phyloP scores from a whole-genome alignment of 2,113 vertebrate genomes.

The Aepyceros melampus region DNA sequence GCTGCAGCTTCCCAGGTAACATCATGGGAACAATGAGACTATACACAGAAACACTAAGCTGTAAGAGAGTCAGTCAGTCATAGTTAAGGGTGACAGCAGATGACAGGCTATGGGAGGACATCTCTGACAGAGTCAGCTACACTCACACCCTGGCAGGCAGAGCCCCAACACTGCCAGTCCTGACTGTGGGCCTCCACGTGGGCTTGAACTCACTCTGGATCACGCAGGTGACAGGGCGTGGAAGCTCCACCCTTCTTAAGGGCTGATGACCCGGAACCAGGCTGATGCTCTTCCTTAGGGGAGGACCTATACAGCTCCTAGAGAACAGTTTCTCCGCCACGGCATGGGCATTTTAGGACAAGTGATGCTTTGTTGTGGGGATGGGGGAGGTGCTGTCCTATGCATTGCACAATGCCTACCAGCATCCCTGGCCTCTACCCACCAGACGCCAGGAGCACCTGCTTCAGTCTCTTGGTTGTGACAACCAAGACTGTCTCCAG shows the following conservation, averaged over 20 bases:
- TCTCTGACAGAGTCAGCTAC: not conserved
- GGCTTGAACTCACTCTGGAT: not conserved
- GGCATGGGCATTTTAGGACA: rapidly evolving
- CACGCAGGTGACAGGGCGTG: not conserved
- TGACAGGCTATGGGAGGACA: not conserved
- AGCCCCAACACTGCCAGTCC: not conserved
- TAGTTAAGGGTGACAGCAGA: too few species aligned
- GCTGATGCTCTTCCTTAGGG: not conserved
- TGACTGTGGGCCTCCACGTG: not conserved
- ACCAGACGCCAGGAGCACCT: not conserved
- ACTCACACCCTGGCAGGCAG: not conserved
- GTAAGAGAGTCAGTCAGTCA: not conserved
- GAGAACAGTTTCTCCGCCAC: too few species aligned
- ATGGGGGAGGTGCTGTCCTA: not conserved
- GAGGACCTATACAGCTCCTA: not conserved
- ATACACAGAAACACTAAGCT: rapidly evolving
- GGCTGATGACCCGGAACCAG: not conserved
- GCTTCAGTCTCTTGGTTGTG: not conserved
- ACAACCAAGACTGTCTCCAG: not conserved
- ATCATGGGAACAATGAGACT: rapidly evolving
- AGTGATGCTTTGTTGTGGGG: rapidly evolving
- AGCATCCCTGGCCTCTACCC: not conserved
- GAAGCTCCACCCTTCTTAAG: not conserved
- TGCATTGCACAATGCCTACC: rapidly evolving
- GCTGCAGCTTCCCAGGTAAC: not conserved